Evolutionary conservation across 1,140 invertebrate species (phyloP).

Genomic region (Stegodyphus dumicola): DNA sequence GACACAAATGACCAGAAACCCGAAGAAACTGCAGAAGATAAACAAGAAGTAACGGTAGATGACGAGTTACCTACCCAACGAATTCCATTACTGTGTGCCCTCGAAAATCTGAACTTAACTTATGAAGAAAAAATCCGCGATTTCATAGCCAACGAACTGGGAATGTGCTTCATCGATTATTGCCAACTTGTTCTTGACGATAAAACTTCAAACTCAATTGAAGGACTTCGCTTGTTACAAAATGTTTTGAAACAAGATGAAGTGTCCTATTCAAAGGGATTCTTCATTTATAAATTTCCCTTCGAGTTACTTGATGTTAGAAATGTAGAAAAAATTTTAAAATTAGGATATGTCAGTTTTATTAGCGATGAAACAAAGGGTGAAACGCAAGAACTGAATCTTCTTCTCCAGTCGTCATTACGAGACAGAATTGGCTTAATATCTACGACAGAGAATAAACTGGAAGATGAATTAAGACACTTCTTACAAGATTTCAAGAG

Average conservation of each 20-base stretch:
- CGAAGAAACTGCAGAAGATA: background rate
- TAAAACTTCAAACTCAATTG: background rate
- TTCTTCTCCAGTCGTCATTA: conserved; percentile 20
- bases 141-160: conserved; percentile 33
- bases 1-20: background rate
- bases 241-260: conserved; percentile 17
- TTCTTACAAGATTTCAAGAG: background rate
- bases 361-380: conserved; percentile 33
- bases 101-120: conserved; percentile 34
- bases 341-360: conserved; percentile 35
- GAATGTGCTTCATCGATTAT: conserved; percentile 43
- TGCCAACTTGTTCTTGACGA: conserved; percentile 12
- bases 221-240: conserved; percentile 7
- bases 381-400: background rate
- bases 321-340: conserved; percentile 6
- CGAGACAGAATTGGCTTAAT: conserved; percentile 29
- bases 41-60: background rate
- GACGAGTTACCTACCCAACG: background rate
- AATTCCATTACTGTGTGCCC: conserved; percentile 22
- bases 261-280: conserved; percentile 42
- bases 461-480: conserved; percentile 37
- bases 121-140: conserved; percentile 10
- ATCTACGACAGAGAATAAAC: conserved; percentile 29
- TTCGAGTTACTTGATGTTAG: conserved; percentile 20
- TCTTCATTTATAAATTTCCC: conserved; percentile 46